A percentile compares a stretch with the other conserved stretches of the same genome.
phyloP scores from a whole-genome alignment of 2,888 invertebrate species.

The Salticus scenicus region DNA sequence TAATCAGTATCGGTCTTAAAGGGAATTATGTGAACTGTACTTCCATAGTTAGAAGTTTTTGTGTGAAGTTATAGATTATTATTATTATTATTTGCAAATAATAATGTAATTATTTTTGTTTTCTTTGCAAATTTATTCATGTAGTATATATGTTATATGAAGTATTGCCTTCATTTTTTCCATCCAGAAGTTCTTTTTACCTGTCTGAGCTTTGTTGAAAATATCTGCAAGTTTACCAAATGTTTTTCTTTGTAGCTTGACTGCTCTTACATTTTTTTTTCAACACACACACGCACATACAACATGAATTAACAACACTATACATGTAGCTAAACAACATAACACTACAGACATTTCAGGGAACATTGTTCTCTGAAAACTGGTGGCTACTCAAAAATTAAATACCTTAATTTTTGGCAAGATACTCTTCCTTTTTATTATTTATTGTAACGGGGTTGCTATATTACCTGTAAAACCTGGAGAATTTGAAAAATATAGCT shows the following conservation, averaged over 20 bases:
- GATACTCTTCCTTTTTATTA: too few relatives aligned
- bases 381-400: conserved; percentile 10
- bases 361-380: neutral
- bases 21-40: neutral
- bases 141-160: neutral
- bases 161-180: neutral
- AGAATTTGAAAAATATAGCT: too few relatives aligned
- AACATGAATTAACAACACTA: conserved; percentile 41
- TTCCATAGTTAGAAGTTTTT: neutral
- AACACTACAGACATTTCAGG: conserved; percentile 1
- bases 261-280: neutral
- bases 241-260: neutral
- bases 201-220: neutral
- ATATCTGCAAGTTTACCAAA: conserved; percentile 28
- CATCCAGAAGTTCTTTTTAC: neutral
- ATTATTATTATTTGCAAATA: neutral
- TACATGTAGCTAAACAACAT: conserved; percentile 44
- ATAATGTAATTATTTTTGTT: neutral
- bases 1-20: neutral
- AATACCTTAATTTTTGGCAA: too few relatives aligned
- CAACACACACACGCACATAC: conserved; percentile 57
- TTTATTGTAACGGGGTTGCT: too few relatives aligned
- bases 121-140: neutral
- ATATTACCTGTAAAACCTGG: too few relatives aligned
- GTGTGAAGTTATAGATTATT: conserved; percentile 1